These are phyloP conservation scores for Calcarius lapponicus DNA, from an alignment of 2,797 vertebrate species.

Conservation along the genomic window DNA sequence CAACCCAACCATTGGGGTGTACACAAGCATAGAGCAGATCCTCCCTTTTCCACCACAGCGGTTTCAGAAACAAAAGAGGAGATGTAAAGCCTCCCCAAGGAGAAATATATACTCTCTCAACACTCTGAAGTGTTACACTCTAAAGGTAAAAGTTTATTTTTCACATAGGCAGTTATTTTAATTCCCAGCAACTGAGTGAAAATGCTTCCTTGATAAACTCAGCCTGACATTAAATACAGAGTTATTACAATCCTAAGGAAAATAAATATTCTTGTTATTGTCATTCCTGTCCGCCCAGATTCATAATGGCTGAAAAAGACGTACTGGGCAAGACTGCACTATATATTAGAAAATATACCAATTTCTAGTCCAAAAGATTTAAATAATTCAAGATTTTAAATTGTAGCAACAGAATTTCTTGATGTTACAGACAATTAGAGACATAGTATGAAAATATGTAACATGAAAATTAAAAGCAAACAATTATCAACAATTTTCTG, in stretches of 20 bases:
- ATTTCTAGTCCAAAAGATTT: neutral
- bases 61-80: neutral
- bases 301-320: neutral
- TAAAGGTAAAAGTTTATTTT: neutral
- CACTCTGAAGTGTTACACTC: neutral
- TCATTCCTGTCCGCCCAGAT: neutral
- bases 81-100: neutral
- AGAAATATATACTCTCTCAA: neutral
- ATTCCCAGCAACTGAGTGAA: neutral
- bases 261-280: neutral
- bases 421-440: neutral
- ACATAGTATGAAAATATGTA: neutral
- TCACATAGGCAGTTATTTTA: neutral
- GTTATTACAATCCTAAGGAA: neutral
- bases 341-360: neutral
- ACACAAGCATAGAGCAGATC: neutral
- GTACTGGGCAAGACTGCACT: neutral
- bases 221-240: neutral
- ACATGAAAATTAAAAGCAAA: conserved; percentile 33
- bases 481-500: neutral
- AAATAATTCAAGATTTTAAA: neutral
- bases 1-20: neutral
- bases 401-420: neutral
- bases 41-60: neutral
- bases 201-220: neutral